Conservation (phyloP, 2,888 invertebrate species). For the Protodeltote pygarga region DNA sequence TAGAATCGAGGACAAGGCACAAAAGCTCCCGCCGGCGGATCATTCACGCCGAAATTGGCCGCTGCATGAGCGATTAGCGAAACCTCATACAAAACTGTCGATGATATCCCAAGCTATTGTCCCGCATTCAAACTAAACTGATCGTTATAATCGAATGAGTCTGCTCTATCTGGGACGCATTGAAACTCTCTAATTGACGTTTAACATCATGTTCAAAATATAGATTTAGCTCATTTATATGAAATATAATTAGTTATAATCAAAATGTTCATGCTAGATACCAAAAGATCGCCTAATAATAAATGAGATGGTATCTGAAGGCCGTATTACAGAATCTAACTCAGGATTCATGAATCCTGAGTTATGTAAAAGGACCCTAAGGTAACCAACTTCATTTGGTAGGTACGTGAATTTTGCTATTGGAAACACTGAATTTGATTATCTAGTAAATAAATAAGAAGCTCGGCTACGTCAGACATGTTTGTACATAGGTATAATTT, state of each 20-base stretch:
- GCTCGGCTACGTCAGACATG: too few species aligned
- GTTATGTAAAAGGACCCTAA: too few species aligned
- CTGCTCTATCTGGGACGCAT: conserved; percentile 18
- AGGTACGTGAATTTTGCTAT: too few species aligned
- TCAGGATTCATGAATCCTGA: too few species aligned
- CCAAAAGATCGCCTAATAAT: too few species aligned
- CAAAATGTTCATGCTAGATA: too few species aligned
- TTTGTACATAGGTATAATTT: too few species aligned
- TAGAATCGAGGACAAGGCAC: conserved; percentile 81
- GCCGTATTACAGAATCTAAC: too few species aligned
- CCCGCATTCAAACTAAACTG: conserved; percentile 40
- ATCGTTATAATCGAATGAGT: conserved; percentile 42
- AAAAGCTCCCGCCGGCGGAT: conserved; percentile 77
- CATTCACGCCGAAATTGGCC: conserved; percentile 80
- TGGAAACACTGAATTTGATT: too few species aligned
- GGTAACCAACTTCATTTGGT: too few species aligned
- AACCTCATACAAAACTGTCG: conserved; percentile 56
- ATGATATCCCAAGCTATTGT: conserved; percentile 44
- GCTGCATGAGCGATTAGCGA: conserved; percentile 73
- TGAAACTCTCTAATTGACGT: conserved; percentile 13
- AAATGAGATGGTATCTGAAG: too few species aligned
- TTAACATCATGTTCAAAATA: conserved; percentile 4
- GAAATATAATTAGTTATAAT: conserved; percentile 2
- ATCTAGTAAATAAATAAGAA: too few species aligned
- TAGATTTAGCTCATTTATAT: background rate